A percentile compares a stretch with the other conserved stretches of the same genome.
Evolutionary conservation across 2,888 invertebrate genomes (phyloP).

Genomic region (Nematopogon swammerdamellus): DNA sequence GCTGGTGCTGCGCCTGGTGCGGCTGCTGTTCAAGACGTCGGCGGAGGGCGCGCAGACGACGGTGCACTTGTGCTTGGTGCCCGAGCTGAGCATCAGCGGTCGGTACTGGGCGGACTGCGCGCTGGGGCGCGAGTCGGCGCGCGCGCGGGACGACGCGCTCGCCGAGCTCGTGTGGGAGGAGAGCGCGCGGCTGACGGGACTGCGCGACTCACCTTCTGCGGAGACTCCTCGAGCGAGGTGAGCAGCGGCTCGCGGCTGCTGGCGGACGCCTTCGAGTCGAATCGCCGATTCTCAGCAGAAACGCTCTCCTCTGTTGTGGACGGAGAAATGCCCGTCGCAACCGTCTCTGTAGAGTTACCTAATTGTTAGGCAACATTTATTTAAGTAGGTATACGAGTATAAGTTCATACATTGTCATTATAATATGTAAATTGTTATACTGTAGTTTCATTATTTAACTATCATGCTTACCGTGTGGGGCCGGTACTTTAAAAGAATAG

Average conservation of each 20-base stretch:
- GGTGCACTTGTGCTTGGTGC: conserved; percentile 68
- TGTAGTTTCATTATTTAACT: too few relatives aligned
- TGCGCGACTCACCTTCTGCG: conserved; percentile 28
- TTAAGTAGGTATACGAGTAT: too few relatives aligned
- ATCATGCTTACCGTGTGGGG: too few relatives aligned
- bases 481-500: too few relatives aligned
- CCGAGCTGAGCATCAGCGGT: conserved; percentile 34
- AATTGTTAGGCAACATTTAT: too few relatives aligned
- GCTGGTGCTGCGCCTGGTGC: conserved; percentile 50
- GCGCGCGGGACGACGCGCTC: conserved; percentile 15
- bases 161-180: background rate
- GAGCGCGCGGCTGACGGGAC: conserved; percentile 6
- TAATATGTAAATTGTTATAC: too few relatives aligned
- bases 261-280: conserved; percentile 16
- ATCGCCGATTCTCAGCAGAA: conserved; percentile 2
- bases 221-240: conserved; percentile 52
- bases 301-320: conserved; percentile 57
- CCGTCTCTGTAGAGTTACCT: conserved; percentile 4
- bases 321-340: conserved; percentile 38
- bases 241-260: conserved; percentile 64
- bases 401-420: too few relatives aligned
- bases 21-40: conserved; percentile 63
- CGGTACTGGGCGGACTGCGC: conserved; percentile 61
- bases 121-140: conserved; percentile 63
- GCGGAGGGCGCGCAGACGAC: conserved; percentile 78